Conservation (phyloP, 1,140 invertebrate genomes). For the Linepithema humile region DNA sequence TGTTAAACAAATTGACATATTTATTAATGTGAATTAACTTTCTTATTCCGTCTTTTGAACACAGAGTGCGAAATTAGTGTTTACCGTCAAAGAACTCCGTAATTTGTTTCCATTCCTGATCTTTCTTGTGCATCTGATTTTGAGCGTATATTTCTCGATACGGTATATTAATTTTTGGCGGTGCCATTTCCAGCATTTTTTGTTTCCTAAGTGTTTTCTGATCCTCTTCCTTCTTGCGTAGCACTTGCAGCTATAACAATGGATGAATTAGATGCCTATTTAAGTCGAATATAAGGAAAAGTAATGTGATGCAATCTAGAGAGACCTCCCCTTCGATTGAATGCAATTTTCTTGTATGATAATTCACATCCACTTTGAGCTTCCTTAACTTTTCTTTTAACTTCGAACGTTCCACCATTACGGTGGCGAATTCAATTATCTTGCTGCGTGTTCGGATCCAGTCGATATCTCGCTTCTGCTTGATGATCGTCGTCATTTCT, state of each 20-base stretch:
- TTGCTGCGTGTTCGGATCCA: constrained; percentile 44
- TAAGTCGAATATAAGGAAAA: background rate
- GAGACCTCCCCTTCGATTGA: constrained; percentile 42
- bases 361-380: background rate
- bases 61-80: background rate
- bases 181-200: constrained; percentile 62
- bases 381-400: background rate
- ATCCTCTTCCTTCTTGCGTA: constrained; percentile 32
- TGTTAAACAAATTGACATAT: constrained; percentile 1
- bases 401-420: background rate
- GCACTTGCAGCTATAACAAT: constrained; percentile 18
- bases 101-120: background rate
- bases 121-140: background rate
- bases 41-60: background rate
- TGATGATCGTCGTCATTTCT: constrained; percentile 2
- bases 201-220: constrained; percentile 21
- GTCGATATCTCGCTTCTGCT: background rate
- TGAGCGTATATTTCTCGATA: background rate
- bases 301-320: background rate
- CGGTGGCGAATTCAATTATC: constrained; percentile 36
- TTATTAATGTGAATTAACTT: background rate
- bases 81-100: constrained; percentile 5
- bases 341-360: background rate
- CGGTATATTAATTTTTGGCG: constrained; percentile 58
- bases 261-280: background rate